Percentiles rank a stretch among this genome's conserved stretches.
Evolutionary conservation across 37 sponge, comb jelly and placozoan genomes (phyloP).

Genomic region (Diacarnus erythraeanus): DNA sequence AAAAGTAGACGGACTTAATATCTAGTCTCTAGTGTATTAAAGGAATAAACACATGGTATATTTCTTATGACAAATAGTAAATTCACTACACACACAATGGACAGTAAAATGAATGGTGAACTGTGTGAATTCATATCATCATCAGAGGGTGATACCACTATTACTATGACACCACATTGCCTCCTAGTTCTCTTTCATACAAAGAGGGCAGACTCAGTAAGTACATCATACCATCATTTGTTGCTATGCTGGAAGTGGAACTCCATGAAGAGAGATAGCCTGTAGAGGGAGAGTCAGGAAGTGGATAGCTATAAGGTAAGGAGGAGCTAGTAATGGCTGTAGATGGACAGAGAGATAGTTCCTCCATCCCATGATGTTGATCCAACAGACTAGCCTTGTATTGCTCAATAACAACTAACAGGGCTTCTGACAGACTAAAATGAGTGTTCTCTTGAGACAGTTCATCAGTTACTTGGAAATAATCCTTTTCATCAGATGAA

Average conservation of each 20-base stretch:
- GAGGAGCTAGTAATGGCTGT: background rate
- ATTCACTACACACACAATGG: too few species aligned
- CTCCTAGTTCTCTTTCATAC: too few species aligned
- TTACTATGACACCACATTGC: too few species aligned
- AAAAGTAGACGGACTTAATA: background rate
- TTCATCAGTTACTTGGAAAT: slow-evolving; percentile 56
- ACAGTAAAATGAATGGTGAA: too few species aligned
- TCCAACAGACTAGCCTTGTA: slow-evolving; percentile 24
- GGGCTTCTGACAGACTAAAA: slow-evolving; percentile 57
- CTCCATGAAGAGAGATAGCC: background rate
- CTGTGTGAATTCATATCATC: too few species aligned
- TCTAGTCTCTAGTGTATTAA: too few species aligned
- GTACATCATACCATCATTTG: background rate
- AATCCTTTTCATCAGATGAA: slow-evolving; percentile 36
- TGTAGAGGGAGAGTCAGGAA: background rate
- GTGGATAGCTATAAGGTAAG: background rate
- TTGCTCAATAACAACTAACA: slow-evolving; percentile 46
- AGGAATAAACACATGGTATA: too few species aligned
- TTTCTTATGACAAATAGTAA: too few species aligned
- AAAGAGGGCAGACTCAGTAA: background rate
- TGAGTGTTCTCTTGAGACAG: slow-evolving; percentile 60
- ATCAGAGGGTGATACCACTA: too few species aligned
- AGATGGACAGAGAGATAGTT: background rate
- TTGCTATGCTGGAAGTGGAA: background rate
- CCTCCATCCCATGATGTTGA: background rate